Evolutionary conservation across 2,113 vertebrate species (phyloP).

Genomic region (Callithrix jacchus): DNA sequence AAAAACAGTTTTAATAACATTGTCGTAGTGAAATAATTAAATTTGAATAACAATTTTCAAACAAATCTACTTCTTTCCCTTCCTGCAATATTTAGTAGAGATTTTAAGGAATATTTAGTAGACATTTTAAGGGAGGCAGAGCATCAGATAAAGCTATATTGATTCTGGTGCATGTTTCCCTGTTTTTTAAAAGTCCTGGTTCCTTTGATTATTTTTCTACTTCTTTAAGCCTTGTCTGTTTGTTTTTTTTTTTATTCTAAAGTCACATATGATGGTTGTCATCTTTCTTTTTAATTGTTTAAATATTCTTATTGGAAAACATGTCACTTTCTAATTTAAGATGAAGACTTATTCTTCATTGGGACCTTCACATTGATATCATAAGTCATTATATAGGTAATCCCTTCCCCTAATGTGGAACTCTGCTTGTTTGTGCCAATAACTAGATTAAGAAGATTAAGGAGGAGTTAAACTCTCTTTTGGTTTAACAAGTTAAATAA

Average conservation of each 20-base stretch:
- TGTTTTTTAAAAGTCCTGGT: neutral
- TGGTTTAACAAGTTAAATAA: neutral
- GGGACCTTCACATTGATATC: neutral
- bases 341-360: neutral
- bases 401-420: rapidly evolving
- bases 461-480: neutral
- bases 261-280: neutral
- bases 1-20: neutral
- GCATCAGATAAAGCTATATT: neutral
- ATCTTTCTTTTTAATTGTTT: neutral
- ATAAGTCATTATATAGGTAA: neutral
- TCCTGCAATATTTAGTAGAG: neutral
- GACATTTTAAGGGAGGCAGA: neutral
- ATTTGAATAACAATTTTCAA: neutral
- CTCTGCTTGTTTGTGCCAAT: neutral
- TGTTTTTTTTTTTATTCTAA: conserved; percentile 26
- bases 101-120: neutral
- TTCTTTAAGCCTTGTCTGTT: neutral
- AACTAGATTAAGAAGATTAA: neutral
- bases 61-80: neutral
- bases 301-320: neutral
- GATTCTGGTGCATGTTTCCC: neutral
- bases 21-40: neutral
- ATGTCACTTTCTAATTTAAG: neutral
- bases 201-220: neutral